Base-by-base conservation (phyloP, 2,888 invertebrate species). In the Leptopilina drosophilae region DNA sequence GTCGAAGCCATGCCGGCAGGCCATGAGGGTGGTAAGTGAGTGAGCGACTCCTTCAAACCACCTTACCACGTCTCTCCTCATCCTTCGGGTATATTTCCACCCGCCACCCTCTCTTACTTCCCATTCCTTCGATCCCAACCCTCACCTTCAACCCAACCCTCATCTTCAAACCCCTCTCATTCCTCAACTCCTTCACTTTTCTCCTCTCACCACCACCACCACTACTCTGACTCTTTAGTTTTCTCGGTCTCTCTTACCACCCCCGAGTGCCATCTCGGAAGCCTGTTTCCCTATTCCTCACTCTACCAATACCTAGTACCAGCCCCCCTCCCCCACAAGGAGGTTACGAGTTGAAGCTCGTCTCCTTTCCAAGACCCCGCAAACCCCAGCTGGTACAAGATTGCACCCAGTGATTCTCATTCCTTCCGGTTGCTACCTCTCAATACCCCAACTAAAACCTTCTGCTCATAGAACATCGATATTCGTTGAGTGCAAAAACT, bases 311-410 rank as follows among this genome's bases (percentile, higher is more conserved):
- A 82, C 80, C 85, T 80, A 81, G 81, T 84, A 82, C 80, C 85
- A 83, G 83, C 84, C 85, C 84, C 84, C 85, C 83, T 84, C 85
- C 84, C 84, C 85, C 83, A 84, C 84, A 84, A 86, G 86, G 84
- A 88, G 88, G 89, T 88, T 90, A 89, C 90, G 88, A 88, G 86
- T 85, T 85, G 83, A 87, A 87, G 85, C 87, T 86, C 82, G 83
- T 82, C 81, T 88, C 87, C 85, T 85, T 89, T 85, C 85, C 85
- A 85, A 89, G 88, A 89, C 88, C 88, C 88, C 89, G 86, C 88
- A 89, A 90, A 89, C 89, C 88, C 90, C 90, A 89, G 89, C 89
- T 88, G 88, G 88, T 90, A 91, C 90, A 90, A 85, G 90, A 91
- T 91, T 91, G 91, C 88, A 88, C 86, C 84, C 90, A 90, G 91